Evolutionary conservation across 1,140 invertebrate genomes (phyloP).

Genomic region (Neodiprion fabricii): DNA sequence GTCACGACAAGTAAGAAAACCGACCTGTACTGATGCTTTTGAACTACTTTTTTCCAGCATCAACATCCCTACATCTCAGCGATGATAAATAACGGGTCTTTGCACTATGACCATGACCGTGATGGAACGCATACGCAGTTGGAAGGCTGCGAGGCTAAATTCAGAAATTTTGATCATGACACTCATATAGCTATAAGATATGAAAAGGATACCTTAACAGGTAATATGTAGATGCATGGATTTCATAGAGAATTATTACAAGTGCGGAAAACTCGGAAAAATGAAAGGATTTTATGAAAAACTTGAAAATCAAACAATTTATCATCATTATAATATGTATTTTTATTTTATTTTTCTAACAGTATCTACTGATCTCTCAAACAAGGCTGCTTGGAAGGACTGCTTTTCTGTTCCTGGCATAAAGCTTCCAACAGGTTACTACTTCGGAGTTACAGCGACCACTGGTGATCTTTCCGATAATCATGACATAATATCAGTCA

Average conservation of each 20-base stretch:
- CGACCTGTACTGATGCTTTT: too few species aligned
- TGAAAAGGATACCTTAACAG: slow-evolving; percentile 85
- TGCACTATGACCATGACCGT: slow-evolving; percentile 96
- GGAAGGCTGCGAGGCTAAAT: slow-evolving; percentile 92
- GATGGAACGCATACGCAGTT: slow-evolving; percentile 98
- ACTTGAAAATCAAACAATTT: not conserved
- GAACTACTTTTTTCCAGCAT: slow-evolving; percentile 70
- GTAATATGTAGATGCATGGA: slow-evolving; percentile 55
- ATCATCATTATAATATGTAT: slow-evolving; percentile 16
- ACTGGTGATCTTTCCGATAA: slow-evolving; percentile 97
- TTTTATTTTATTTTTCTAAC: slow-evolving; percentile 37
- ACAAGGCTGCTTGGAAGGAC: slow-evolving; percentile 91
- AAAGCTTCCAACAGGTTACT: slow-evolving; percentile 93
- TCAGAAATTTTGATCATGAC: slow-evolving; percentile 91
- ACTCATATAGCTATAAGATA: slow-evolving; percentile 92
- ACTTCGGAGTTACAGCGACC: slow-evolving; percentile 92
- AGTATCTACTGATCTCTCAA: slow-evolving; percentile 92
- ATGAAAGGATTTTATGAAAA: not conserved
- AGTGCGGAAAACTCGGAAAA: not conserved
- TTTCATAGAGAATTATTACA: not conserved
- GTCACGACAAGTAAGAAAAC: not conserved
- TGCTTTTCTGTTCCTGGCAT: slow-evolving; percentile 93
- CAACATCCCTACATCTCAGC: slow-evolving; percentile 98
- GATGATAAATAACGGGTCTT: slow-evolving; percentile 96
- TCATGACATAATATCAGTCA: slow-evolving; percentile 93